A percentile compares a stretch with the other conserved stretches of the same genome.
phyloP scores from a whole-genome alignment of 2,797 vertebrate genomes.

The Oreortyx pictus region DNA sequence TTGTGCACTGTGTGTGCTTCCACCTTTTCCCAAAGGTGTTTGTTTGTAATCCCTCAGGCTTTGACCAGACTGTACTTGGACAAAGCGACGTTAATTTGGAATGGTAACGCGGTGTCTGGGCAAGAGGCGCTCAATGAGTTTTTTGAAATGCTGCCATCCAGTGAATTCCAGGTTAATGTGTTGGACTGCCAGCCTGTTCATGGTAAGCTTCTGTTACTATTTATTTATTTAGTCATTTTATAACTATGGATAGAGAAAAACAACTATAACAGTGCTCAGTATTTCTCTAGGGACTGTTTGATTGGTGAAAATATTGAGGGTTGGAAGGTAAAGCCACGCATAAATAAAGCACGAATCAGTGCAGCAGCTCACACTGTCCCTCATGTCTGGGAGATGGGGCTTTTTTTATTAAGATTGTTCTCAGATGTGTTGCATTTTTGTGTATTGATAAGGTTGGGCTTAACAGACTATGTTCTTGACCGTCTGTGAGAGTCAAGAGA shows the following conservation, averaged over 20 bases:
- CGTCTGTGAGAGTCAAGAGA: neutral
- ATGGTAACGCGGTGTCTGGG: constrained; percentile 92
- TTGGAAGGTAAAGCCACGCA: neutral
- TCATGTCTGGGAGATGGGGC: neutral
- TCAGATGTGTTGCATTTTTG: neutral
- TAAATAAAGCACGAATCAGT: neutral
- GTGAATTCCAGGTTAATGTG: constrained; percentile 92
- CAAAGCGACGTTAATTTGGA: constrained; percentile 96
- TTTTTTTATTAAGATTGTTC: neutral
- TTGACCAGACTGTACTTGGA: constrained; percentile 93
- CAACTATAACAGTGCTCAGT: neutral
- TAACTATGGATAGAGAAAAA: neutral
- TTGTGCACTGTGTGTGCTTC: neutral
- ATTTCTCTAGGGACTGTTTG: neutral
- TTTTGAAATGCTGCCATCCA: constrained; percentile 95
- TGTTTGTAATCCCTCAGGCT: constrained; percentile 77
- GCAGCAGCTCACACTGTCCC: neutral
- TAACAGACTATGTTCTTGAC: neutral
- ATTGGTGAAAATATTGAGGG: neutral
- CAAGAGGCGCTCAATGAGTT: constrained; percentile 91
- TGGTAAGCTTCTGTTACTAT: constrained; percentile 70
- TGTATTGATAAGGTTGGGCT: neutral
- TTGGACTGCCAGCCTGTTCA: constrained; percentile 97
- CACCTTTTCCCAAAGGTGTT: neutral
- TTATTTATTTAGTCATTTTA: neutral